phyloP scores from a whole-genome alignment of 2,113 vertebrate genomes.

The Theristicus caerulescens region DNA sequence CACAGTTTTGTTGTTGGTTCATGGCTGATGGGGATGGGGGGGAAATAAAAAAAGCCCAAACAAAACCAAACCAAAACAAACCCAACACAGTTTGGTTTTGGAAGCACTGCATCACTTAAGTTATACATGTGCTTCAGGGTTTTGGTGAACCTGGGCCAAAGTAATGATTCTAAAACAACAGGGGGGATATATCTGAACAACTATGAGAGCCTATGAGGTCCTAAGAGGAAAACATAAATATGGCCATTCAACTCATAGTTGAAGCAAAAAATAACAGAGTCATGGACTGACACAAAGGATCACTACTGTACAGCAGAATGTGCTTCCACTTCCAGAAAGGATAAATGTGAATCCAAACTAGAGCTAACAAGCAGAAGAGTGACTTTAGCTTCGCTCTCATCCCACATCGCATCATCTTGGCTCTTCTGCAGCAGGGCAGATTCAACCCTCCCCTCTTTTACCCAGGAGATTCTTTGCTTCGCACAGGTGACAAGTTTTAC shows the following conservation, averaged over 20 bases:
- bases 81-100: no score
- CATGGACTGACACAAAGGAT: background rate
- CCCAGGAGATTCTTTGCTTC: background rate
- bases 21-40: background rate
- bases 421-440: background rate
- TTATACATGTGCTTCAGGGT: background rate
- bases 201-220: background rate
- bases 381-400: background rate
- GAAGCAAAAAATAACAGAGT: background rate
- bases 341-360: background rate
- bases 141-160: background rate
- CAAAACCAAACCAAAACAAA: background rate
- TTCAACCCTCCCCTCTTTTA: background rate
- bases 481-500: background rate
- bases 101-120: background rate
- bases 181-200: background rate
- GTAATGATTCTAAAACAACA: background rate
- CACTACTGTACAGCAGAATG: background rate
- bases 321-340: background rate
- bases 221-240: background rate
- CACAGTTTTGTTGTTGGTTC: background rate
- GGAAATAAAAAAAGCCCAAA: accelerated
- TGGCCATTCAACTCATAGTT: no score
- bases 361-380: background rate
- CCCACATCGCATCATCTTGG: background rate